phyloP scores from a whole-genome alignment of 2,888 invertebrate genomes.

The Conchocele bisecta region DNA sequence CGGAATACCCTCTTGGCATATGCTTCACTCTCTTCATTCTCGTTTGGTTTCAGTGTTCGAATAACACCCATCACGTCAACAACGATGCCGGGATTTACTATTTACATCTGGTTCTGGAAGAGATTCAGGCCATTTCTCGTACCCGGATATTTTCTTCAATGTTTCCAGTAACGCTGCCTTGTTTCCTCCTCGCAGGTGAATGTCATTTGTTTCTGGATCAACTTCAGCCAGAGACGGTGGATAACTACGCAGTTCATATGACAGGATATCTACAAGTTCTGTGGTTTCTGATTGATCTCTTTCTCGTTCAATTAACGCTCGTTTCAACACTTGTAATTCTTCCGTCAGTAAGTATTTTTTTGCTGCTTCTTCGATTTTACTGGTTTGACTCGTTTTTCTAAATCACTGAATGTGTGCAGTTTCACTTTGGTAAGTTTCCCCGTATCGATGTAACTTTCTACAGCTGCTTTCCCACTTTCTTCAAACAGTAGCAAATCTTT shows the following conservation, averaged over 20 bases:
- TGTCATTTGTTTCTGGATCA: neutral
- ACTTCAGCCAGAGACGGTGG: slow-evolving; percentile 3
- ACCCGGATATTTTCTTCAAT: neutral
- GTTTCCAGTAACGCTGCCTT: neutral
- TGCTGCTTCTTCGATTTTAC: neutral
- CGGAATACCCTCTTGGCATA: neutral
- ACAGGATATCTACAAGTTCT: neutral
- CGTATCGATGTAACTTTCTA: neutral
- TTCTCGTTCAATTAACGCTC: neutral
- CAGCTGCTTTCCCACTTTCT: neutral
- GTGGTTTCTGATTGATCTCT: neutral
- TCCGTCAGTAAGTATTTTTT: neutral
- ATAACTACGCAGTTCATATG: neutral
- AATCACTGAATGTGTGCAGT: neutral
- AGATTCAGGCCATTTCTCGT: neutral
- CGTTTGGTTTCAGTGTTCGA: neutral
- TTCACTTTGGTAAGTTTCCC: neutral
- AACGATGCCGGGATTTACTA: neutral
- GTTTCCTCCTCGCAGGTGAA: neutral
- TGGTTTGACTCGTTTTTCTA: neutral
- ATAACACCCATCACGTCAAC: neutral
- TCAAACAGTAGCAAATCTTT: neutral
- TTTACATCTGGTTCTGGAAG: neutral
- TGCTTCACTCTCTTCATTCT: neutral
- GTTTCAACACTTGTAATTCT: neutral